Conservation (phyloP, 2,797 vertebrate genomes). For the Pyrocephalus nanus region DNA sequence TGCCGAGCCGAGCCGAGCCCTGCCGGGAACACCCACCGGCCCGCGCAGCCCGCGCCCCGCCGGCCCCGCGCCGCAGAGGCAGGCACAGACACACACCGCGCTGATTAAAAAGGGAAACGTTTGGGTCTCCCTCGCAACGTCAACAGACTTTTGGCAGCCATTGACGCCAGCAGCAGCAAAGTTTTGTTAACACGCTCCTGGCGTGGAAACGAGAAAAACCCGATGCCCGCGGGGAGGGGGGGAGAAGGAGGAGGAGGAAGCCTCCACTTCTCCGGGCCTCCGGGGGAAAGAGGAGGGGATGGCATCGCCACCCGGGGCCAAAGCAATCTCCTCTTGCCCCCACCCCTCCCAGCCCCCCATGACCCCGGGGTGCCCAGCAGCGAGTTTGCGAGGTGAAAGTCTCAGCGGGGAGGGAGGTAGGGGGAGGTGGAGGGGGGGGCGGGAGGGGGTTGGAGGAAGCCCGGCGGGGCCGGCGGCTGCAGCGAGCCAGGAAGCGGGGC, state of each 20-base stretch:
- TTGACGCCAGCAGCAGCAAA: constrained; percentile 60
- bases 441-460: background rate
- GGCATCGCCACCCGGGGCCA: background rate
- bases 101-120: constrained; percentile 38
- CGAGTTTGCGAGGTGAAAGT: background rate
- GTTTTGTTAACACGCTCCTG: constrained; percentile 55
- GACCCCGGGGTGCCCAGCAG: background rate
- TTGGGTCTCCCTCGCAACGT: constrained; percentile 65
- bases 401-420: background rate
- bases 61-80: background rate
- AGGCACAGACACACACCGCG: background rate
- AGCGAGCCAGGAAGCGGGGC: constrained; percentile 33
- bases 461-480: background rate
- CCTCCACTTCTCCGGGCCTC: background rate
- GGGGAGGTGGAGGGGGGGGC: background rate
- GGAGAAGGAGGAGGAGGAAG: background rate
- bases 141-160: constrained; percentile 66
- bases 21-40: constrained; percentile 5
- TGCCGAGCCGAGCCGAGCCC: background rate
- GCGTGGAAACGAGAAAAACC: constrained; percentile 59
- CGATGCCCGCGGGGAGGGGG: constrained; percentile 8
- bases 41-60: background rate
- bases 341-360: background rate
- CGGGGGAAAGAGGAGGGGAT: background rate
- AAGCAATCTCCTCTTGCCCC: background rate